Evolutionary conservation across 2,797 vertebrate species (phyloP).

Genomic region (Otus scops): DNA sequence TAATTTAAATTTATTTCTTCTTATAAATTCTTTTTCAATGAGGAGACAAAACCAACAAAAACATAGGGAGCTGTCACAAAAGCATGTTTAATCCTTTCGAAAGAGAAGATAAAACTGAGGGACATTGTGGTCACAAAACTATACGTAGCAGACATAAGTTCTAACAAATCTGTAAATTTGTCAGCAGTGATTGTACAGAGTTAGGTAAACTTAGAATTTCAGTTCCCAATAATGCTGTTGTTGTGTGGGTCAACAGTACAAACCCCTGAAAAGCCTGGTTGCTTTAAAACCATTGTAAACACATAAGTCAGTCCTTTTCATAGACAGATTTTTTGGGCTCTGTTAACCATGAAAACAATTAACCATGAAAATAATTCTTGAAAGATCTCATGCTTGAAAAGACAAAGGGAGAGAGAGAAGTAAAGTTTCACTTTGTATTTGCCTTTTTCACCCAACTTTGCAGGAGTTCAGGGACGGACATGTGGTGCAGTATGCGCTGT

Average conservation of each 20-base stretch:
- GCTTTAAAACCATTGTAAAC: background rate
- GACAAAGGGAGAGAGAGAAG: background rate
- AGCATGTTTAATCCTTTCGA: background rate
- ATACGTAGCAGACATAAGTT: background rate
- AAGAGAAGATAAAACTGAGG: background rate
- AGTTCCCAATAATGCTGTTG: background rate
- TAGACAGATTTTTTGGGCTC: background rate
- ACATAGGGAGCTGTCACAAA: background rate
- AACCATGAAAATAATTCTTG: background rate
- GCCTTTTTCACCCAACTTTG: constrained; percentile 7
- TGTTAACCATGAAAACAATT: background rate
- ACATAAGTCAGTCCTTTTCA: background rate
- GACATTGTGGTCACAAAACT: background rate
- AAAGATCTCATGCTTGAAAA: background rate
- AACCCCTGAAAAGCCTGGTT: background rate
- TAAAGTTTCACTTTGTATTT: background rate
- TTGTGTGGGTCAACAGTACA: background rate
- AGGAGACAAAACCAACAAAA: background rate
- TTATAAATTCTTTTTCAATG: background rate
- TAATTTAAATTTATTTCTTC: background rate
- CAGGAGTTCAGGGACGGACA: background rate
- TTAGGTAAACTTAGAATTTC: background rate
- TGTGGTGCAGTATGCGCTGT: constrained; percentile 1
- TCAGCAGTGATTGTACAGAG: background rate
- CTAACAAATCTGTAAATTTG: background rate